These are phyloP conservation scores for Erinaceus europaeus DNA, from an alignment of 2,113 vertebrate genomes.

Conservation along the genomic window DNA sequence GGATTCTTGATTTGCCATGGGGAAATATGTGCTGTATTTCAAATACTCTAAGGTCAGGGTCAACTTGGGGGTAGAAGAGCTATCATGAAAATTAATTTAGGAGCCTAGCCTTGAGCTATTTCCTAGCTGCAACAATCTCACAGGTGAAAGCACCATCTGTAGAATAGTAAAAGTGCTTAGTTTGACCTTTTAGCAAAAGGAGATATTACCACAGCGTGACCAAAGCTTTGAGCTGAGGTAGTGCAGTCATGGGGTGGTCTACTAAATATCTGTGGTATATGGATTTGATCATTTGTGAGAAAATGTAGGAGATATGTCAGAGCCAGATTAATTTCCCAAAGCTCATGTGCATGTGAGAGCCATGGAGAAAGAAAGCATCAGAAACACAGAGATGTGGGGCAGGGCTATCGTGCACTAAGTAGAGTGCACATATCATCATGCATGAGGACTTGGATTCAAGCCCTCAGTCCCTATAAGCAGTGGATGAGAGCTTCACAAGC, in stretches of 20 bases:
- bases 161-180: not conserved
- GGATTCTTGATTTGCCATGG: slow-evolving; percentile 41
- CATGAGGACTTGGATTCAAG: no score
- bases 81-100: slow-evolving; percentile 61
- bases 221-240: slow-evolving; percentile 6
- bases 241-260: not conserved
- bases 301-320: not conserved
- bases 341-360: not conserved
- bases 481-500: no score
- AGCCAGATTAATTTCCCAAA: not conserved
- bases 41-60: slow-evolving; percentile 29
- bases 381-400: not conserved
- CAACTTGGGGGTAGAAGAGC: slow-evolving; percentile 13
- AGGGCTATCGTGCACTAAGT: no score
- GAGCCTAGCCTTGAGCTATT: slow-evolving; percentile 41
- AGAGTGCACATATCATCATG: no score
- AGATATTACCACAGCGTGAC: slow-evolving; percentile 1
- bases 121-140: slow-evolving; percentile 28
- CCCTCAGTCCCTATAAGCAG: no score
- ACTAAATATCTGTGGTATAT: not conserved
- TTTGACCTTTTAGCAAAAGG: slow-evolving; percentile 28
- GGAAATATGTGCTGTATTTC: slow-evolving; percentile 47
- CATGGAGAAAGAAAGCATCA: not conserved
- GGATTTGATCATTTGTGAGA: not conserved
- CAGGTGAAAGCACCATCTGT: slow-evolving; percentile 28